Evolutionary conservation across 2,113 vertebrate species (phyloP), one percentile per base, ranked within the genome.

Genomic region (Pardalotus punctatus): DNA sequence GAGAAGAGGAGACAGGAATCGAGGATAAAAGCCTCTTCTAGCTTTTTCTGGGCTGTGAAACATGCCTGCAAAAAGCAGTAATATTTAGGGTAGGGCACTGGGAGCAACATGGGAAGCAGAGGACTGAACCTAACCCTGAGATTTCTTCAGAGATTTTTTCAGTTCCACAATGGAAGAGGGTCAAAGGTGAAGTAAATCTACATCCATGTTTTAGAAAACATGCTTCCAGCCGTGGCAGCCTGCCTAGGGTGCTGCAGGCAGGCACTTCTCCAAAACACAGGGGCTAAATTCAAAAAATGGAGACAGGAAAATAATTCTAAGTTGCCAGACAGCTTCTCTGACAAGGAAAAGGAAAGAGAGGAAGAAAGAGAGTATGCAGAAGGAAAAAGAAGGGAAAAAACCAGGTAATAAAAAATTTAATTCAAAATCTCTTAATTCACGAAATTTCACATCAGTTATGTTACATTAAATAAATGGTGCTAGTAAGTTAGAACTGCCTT

Each of bases 401-500:
- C 11, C 13, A 60, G 5, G 17, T n/a, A 5, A 33, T 15, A 36
- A 69, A 79, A 81, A 50, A 80, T 1, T 27, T 17, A 38, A 48
- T 81, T 76, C 3, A 64, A 60, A 87, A 72, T 35, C 7, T 54
- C 36, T 65, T 85, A 40, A 79, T 76, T 79, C 53, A 53, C 40
- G 43, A 76, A 60, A 61, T 65, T 69, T 57, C 23, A 76, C 38
- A 81, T 38, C 36, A 69, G 29, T 24, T 51, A 23, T 53, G 29
- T 66, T 94, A 33, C n/a, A 18, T 80, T 83, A 73, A 86, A 54
- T 48, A 84, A 78, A 53, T 76, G 77, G 50, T 36, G 74, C 61
- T 38, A 69, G 25, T 82, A 94, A 94, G 50, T 92, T 83, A 96
- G 94, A 95, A 87, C 25, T 83, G 82, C 79, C 42, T 91, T 93